These are phyloP conservation scores for Mus spicilegus DNA, from an alignment of 2,113 vertebrate species.

Conservation along the genomic window DNA sequence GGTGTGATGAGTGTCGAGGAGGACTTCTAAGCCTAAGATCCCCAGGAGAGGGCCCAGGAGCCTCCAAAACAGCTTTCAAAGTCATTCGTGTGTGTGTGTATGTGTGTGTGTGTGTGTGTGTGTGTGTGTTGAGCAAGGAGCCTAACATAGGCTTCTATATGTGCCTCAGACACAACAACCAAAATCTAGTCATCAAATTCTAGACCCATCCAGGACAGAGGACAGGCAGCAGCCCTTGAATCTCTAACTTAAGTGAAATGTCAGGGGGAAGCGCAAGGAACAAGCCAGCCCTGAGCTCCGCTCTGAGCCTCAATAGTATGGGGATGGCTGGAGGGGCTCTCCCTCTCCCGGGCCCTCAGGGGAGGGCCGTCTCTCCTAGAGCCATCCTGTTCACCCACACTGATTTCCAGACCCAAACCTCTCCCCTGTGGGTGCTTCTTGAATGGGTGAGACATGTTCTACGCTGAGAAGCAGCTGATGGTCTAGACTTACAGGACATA, in stretches of 20 bases:
- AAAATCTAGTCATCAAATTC: background rate
- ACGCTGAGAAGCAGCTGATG: background rate
- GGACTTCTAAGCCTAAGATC: background rate
- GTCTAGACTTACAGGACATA: background rate
- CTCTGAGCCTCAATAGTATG: background rate
- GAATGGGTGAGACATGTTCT: no score
- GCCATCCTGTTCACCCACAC: fast-evolving
- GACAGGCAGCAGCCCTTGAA: no score
- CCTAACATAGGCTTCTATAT: background rate
- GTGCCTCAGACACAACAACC: background rate
- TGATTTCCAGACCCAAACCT: background rate
- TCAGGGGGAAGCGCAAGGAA: fast-evolving
- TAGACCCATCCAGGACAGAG: background rate
- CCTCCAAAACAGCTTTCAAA: background rate
- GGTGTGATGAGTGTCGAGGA: background rate
- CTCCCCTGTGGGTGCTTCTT: background rate
- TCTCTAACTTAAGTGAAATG: background rate
- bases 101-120: no score
- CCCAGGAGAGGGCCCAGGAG: background rate
- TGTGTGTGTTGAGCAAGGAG: no score
- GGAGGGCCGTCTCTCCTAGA: background rate
- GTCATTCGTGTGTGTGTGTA: background rate
- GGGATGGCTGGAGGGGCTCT: no score
- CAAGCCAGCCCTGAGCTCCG: background rate
- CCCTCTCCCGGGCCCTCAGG: background rate